A percentile compares a stretch with the other conserved stretches of the same genome.
Evolutionary conservation across 2,797 vertebrate genomes (phyloP).

Genomic region (Valencia hispanica): DNA sequence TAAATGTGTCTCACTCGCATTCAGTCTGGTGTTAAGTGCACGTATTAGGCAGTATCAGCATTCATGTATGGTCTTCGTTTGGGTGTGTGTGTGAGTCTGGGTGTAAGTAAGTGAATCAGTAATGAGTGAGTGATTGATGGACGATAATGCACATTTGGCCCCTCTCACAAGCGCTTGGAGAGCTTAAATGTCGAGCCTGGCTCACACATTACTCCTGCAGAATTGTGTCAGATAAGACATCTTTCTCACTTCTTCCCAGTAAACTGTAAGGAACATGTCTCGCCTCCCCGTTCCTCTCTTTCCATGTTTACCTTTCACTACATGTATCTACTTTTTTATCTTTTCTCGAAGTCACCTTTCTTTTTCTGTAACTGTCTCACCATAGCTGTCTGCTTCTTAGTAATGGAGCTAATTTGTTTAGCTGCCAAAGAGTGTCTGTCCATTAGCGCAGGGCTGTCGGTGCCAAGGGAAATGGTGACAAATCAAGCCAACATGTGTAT

Average conservation of each 20-base stretch:
- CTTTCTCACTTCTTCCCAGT: slow-evolving; percentile 30
- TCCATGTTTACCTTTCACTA: slow-evolving; percentile 29
- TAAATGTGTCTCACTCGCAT: slow-evolving; percentile 77
- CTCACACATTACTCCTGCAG: slow-evolving; percentile 35
- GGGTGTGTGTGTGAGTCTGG: slow-evolving; percentile 52
- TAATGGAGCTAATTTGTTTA: slow-evolving; percentile 87
- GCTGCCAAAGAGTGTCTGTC: slow-evolving; percentile 80
- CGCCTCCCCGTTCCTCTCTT: slow-evolving; percentile 18
- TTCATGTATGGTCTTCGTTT: slow-evolving; percentile 59
- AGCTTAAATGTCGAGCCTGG: slow-evolving; percentile 60
- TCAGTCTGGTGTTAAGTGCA: slow-evolving; percentile 78
- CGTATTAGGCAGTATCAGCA: slow-evolving; percentile 73
- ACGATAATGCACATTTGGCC: slow-evolving; percentile 76
- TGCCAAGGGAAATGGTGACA: slow-evolving; percentile 80
- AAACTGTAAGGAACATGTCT: slow-evolving; percentile 23
- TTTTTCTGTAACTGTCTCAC: slow-evolving; percentile 39
- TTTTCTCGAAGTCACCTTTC: slow-evolving; percentile 28
- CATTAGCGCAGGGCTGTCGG: slow-evolving; percentile 76
- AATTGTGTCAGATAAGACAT: slow-evolving; percentile 38
- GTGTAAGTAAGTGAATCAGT: slow-evolving; percentile 78
- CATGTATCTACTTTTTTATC: slow-evolving; percentile 35
- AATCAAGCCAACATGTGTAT: slow-evolving; percentile 68
- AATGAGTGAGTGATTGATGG: slow-evolving; percentile 77
- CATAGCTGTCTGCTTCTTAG: slow-evolving; percentile 71
- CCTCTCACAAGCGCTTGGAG: slow-evolving; percentile 58